Conservation (phyloP, 1,140 invertebrate genomes). For the Bicyclus anynana region DNA sequence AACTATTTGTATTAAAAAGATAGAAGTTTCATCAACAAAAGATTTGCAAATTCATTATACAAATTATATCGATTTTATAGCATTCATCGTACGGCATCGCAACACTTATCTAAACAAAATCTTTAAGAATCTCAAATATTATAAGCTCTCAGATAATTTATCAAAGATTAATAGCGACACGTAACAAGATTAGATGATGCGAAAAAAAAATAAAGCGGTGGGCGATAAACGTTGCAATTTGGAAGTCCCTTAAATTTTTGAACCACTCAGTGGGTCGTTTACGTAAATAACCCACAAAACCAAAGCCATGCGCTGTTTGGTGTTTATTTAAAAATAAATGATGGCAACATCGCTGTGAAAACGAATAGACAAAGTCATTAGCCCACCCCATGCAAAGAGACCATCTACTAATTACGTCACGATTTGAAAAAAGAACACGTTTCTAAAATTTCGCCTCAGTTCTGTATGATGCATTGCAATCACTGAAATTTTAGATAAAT, state of each 20-base stretch:
- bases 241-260: conserved; percentile 50
- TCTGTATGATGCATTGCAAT: too few relatives aligned
- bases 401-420: background rate
- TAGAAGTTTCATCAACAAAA: too few relatives aligned
- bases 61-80: too few relatives aligned
- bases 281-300: background rate
- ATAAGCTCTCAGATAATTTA: background rate
- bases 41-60: too few relatives aligned
- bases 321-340: conserved; percentile 1
- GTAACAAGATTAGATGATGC: conserved; percentile 3
- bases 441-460: too few relatives aligned
- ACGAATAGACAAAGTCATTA: conserved; percentile 18
- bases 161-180: background rate
- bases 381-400: conserved; percentile 50
- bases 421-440: too few relatives aligned
- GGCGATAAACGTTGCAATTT: background rate
- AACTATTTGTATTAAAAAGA: too few relatives aligned
- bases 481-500: too few relatives aligned
- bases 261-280: conserved; percentile 24
- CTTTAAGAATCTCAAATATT: background rate
- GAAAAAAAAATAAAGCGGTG: conserved; percentile 15
- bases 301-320: conserved; percentile 35
- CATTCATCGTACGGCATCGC: background rate
- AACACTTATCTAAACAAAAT: background rate
- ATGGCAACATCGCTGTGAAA: conserved; percentile 20